Evolutionary conservation across 2,113 vertebrate genomes (phyloP).

Genomic region (Taxidea taxus): DNA sequence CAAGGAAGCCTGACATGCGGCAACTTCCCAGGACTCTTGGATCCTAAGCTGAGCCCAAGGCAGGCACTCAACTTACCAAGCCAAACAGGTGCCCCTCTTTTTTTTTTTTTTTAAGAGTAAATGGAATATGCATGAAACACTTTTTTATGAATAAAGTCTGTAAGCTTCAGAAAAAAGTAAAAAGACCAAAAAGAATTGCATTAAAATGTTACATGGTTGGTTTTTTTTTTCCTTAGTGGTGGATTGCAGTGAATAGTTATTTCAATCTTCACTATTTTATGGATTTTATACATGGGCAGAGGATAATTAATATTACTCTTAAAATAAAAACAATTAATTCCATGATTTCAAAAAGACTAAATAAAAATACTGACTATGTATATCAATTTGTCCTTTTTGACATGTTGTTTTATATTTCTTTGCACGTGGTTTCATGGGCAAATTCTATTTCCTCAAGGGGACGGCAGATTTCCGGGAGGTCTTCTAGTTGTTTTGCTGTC

Average conservation of each 20-base stretch:
- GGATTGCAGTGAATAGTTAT: background rate
- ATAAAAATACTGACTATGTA: background rate
- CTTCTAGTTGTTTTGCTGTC: background rate
- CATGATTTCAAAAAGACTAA: background rate
- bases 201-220: background rate
- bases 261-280: background rate
- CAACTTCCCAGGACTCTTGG: background rate
- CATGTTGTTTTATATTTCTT: conserved; percentile 11
- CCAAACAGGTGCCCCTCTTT: background rate
- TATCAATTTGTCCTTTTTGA: background rate
- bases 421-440: background rate
- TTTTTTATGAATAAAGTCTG: background rate
- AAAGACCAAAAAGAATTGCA: background rate
- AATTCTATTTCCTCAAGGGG: conserved; percentile 16
- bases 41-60: background rate
- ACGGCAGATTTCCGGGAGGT: background rate
- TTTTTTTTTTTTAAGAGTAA: background rate
- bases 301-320: background rate
- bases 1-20: background rate
- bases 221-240: background rate
- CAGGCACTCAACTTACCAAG: background rate
- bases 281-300: background rate
- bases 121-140: background rate
- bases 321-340: background rate
- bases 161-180: background rate